Conservation (phyloP, 2,888 invertebrate species). For the Hypomecis punctinalis region DNA sequence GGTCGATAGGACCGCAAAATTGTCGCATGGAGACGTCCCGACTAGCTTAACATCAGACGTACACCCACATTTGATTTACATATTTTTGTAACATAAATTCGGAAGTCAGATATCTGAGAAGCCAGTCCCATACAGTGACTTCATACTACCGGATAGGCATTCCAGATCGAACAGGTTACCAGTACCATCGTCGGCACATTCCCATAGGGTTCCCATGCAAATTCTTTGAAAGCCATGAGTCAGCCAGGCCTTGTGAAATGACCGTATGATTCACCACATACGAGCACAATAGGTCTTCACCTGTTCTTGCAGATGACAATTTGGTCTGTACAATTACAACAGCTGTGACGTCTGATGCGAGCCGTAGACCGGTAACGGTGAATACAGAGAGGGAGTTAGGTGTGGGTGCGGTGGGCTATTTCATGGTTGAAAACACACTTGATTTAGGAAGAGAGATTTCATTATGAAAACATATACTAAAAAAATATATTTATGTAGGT, state of each 20-base stretch:
- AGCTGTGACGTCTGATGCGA: constrained; percentile 44
- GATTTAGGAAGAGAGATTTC: too few relatives aligned
- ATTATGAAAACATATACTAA: too few relatives aligned
- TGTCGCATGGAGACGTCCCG: too few relatives aligned
- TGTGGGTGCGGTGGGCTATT: constrained; percentile 3
- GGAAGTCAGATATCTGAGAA: too few relatives aligned
- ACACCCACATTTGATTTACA: too few relatives aligned
- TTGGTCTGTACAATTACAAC: constrained; percentile 25
- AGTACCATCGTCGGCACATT: constrained; percentile 47
- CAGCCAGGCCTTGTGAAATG: constrained; percentile 47
- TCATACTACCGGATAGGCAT: constrained; percentile 25
- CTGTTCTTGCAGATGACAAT: constrained; percentile 46
- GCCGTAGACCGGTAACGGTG: constrained; percentile 49
- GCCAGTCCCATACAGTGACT: constrained; percentile 2
- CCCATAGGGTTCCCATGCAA: constrained; percentile 58
- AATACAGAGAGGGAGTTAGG: constrained; percentile 21
- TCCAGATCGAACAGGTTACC: constrained; percentile 34
- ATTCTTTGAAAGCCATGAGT: constrained; percentile 52
- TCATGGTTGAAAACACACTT: too few relatives aligned
- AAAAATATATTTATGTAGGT: too few relatives aligned
- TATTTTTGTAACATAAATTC: too few relatives aligned
- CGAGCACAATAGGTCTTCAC: constrained; percentile 45
- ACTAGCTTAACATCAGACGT: too few relatives aligned
- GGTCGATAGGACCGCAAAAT: too few relatives aligned
- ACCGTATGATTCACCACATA: constrained; percentile 51